These are phyloP conservation scores for Caenorhabditis doughertyi DNA, from an alignment of 2,888 invertebrate genomes.

Conservation along the genomic window DNA sequence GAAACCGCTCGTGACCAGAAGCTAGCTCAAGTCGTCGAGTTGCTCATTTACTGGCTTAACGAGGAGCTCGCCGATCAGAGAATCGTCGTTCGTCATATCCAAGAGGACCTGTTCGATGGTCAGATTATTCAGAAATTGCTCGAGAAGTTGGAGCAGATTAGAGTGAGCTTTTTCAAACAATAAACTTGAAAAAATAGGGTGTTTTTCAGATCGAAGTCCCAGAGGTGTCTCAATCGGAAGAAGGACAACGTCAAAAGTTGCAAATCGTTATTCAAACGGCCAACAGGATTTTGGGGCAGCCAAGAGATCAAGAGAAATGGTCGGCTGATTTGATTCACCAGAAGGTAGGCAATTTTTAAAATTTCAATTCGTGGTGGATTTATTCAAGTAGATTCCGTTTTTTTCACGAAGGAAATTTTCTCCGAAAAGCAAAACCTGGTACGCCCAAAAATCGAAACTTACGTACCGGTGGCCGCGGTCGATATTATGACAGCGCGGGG, in stretches of 20 bases:
- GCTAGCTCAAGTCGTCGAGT: conserved; percentile 83
- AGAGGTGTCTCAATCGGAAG: conserved; percentile 98
- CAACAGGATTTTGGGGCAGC: conserved; percentile 87
- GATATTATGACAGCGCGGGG: no score
- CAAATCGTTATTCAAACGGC: conserved; percentile 91
- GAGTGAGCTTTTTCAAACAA: conserved; percentile 52
- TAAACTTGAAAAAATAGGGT: background rate
- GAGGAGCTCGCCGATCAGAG: conserved; percentile 96
- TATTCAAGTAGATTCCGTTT: no score
- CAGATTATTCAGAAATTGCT: conserved; percentile 89
- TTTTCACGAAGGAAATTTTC: no score
- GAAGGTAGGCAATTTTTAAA: no score
- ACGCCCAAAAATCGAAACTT: no score
- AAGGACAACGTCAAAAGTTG: conserved; percentile 96
- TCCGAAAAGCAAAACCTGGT: no score
- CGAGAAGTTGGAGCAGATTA: conserved; percentile 83
- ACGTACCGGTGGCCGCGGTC: no score
- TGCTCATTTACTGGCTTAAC: conserved; percentile 96
- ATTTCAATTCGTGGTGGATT: no score
- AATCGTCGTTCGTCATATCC: conserved; percentile 95
- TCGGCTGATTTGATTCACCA: conserved; percentile 96
- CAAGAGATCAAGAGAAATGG: conserved; percentile 90
- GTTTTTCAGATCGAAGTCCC: conserved; percentile 91
- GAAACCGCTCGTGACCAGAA: conserved; percentile 92
- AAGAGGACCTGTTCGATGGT: conserved; percentile 98